Evolutionary conservation across 2,113 vertebrate genomes (phyloP).

Genomic region (Oxygymnocypris stewartii): DNA sequence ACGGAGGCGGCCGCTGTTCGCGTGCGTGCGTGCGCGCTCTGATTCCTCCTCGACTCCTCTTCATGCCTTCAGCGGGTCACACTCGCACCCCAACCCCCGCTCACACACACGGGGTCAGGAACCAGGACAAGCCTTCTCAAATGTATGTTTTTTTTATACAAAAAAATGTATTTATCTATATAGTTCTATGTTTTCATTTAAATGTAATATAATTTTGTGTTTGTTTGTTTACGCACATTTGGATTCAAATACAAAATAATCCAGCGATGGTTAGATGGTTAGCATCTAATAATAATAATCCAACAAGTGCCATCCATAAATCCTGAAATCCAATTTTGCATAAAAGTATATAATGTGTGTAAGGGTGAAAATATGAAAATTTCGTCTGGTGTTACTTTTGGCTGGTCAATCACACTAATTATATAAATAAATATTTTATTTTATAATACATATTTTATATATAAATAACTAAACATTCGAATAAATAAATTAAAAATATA

Average conservation of each 20-base stretch:
- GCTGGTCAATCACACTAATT: not conserved
- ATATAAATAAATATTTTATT: not conserved
- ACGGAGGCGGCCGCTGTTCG: not conserved
- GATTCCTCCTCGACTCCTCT: conserved; percentile 29
- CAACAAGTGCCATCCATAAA: too few relatives aligned
- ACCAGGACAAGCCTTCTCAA: not conserved
- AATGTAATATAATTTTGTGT: not conserved
- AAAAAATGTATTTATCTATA: too few relatives aligned
- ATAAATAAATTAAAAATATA: not conserved
- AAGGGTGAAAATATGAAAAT: not conserved
- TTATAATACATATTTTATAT: not conserved
- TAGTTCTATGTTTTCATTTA: not conserved
- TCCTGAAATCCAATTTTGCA: not conserved
- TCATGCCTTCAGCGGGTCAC: conserved; percentile 4
- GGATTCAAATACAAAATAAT: too few relatives aligned
- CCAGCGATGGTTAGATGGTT: too few relatives aligned
- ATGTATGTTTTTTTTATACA: too few relatives aligned
- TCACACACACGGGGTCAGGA: not conserved
- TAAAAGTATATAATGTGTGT: not conserved
- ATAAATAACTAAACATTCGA: not conserved
- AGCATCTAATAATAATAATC: too few relatives aligned
- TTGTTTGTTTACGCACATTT: too few relatives aligned
- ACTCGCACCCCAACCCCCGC: not conserved
- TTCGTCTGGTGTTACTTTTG: not conserved
- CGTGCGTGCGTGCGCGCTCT: conserved; percentile 1